Base-by-base conservation (phyloP, 2,888 invertebrate genomes). In the Andricus quercusramuli region DNA sequence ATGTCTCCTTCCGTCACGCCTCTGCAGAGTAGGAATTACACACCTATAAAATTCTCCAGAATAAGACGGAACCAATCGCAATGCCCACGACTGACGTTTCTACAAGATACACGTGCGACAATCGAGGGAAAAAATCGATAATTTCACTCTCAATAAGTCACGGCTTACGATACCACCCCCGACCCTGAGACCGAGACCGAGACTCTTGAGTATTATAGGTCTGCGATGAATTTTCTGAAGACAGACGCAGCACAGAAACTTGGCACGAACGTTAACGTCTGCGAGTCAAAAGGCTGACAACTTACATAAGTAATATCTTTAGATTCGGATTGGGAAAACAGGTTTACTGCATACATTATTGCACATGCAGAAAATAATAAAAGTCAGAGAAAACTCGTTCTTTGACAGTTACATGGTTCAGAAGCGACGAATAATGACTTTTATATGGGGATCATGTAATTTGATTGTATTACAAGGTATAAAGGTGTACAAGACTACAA, bases 1-100 rank as follows among this genome's bases (percentile, higher is more conserved):
- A 88, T 87, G 87, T 84, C 84, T 84, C 82, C 81, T 83, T 80
- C 80, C 83, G 86, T 88, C 85, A 86, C 86, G 87, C 88, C 88
- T 87, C 87, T 88, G 85, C 87, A 82, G 82, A 74, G 77, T 41
- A 25, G 47, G 25, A 77, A 62, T 64, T 65, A 79, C 79, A 68
- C 37, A 59, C 56, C 68, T 56, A 74, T 74, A 74, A 74, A 74
- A 74, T 74, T 74, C 74, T 74, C 15, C 32, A 32, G 74, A 74
- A 74, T 74, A 74, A 74, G 74, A 74, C 29, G 74, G 74, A 74
- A 74, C 74, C 74, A 74, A 74, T 74, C 15, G 56, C 74, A 74
- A 74, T 74, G 37, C 56, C 74, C 74, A 74, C 74, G 74, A 37
- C 56, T 56, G 74, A 56, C 13, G 37, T 74, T 74, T 37, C 74